Conservation (phyloP, 2,113 vertebrate species). For the Pseudopipra pipra region DNA sequence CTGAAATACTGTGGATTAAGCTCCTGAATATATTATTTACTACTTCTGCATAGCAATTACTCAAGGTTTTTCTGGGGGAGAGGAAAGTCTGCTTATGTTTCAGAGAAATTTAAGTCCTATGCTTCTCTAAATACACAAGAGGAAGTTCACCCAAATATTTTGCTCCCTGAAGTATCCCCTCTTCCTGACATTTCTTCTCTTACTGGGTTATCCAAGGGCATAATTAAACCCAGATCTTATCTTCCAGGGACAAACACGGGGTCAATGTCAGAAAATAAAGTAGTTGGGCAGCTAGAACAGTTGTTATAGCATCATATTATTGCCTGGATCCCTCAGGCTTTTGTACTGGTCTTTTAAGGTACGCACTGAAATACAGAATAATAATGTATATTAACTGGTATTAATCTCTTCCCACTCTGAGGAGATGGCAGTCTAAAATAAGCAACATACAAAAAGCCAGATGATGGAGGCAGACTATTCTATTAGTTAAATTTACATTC, state of each 20-base stretch:
- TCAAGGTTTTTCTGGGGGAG: background rate
- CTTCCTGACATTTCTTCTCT: background rate
- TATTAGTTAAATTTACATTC: background rate
- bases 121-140: conserved; percentile 4
- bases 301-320: background rate
- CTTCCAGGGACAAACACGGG: background rate
- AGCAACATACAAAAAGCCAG: background rate
- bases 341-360: background rate
- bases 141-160: background rate
- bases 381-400: background rate
- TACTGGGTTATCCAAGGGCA: background rate
- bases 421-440: background rate
- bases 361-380: background rate
- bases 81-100: background rate
- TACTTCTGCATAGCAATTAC: background rate
- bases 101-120: background rate
- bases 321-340: background rate
- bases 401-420: background rate
- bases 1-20: background rate
- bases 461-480: background rate
- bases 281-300: background rate
- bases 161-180: background rate
- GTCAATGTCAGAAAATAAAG: background rate
- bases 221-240: background rate
- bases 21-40: background rate